A percentile compares a stretch with the other conserved stretches of the same genome.
phyloP scores from a whole-genome alignment of 2,888 invertebrate species.

The Epistrophe eligans region DNA sequence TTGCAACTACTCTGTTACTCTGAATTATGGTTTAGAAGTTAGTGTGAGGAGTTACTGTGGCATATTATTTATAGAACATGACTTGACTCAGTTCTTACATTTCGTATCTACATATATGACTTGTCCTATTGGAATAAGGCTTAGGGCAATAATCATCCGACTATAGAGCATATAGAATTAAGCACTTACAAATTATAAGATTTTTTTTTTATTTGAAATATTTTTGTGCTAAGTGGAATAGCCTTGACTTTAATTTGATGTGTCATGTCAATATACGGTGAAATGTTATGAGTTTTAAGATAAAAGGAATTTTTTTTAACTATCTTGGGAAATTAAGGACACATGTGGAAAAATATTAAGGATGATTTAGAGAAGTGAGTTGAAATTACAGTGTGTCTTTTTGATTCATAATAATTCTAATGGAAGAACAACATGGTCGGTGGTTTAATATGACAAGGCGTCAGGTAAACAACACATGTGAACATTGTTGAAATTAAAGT shows the following conservation, averaged over 20 bases:
- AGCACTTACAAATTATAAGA: conserved; percentile 49
- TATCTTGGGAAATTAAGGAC: not conserved
- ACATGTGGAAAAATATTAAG: not conserved
- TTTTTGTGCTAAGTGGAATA: not conserved
- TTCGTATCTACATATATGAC: not conserved
- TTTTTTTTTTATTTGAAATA: conserved; percentile 3
- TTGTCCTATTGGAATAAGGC: conserved; percentile 39
- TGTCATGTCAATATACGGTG: conserved; percentile 40
- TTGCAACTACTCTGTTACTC: conserved; percentile 28
- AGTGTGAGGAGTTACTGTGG: conserved; percentile 28
- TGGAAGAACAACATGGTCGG: no score
- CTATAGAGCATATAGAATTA: conserved; percentile 19
- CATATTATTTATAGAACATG: not conserved
- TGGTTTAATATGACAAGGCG: no score
- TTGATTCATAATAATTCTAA: no score
- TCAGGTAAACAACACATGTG: no score
- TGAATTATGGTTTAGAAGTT: conserved; percentile 51
- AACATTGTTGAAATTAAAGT: no score
- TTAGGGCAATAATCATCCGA: conserved; percentile 43
- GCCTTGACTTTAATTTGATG: conserved; percentile 61
- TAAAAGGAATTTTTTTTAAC: not conserved
- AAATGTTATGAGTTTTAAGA: not conserved
- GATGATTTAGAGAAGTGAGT: no score
- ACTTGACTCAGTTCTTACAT: conserved; percentile 15
- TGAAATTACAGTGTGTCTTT: no score